Evolutionary conservation across 64 coral and sea anemone genomes (phyloP), one percentile per base, ranked within the genome.

Genomic region (Trachythela sp.): DNA sequence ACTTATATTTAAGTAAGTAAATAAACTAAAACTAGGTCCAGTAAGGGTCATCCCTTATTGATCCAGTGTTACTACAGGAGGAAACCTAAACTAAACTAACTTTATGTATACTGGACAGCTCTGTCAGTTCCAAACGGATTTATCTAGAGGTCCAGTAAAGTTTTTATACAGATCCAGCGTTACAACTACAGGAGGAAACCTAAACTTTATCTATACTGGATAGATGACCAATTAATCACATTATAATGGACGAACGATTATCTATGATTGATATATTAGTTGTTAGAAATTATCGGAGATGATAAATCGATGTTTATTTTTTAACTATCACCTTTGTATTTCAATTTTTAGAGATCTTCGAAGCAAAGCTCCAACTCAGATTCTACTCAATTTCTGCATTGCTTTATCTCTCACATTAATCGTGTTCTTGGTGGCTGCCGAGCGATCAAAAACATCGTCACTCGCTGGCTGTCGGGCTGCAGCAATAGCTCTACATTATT

Each of bases 371-470:
- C 75, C 75, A 18, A 80, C 75, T 36, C 75, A 80, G 37, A 80
- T 80, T 80, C 37, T 80, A 10, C 75, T 80, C 75, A 80, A 80
- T 30, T 80, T 80, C 75, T 80, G 75, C 33, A 22, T 80, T 20
- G 75, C 75, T 40, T 30, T 80, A 80, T 35, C 37, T 22, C 37
- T 80, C 31, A 80, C 75, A 15, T 17, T 80, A 30, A 40, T 80
- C 13, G 75, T 80, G 75, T 80, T 80, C 33, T 35, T 80, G 15
- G 75, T 29, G 37, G 75, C 27, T 17, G 75, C 75, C 20, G 75
- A 80, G 34, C 20, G 75, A 35, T 80, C 75, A 8, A 80, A 40
- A 30, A 80, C 75, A 18, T 80, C 75, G 20, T 80, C 75, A 35
- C 31, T 80, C 14, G 13, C 37, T 80, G 37, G 32, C 13, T 80